These are phyloP conservation scores for Ips nitidus DNA, from an alignment of 1,140 invertebrate genomes.

Conservation along the genomic window DNA sequence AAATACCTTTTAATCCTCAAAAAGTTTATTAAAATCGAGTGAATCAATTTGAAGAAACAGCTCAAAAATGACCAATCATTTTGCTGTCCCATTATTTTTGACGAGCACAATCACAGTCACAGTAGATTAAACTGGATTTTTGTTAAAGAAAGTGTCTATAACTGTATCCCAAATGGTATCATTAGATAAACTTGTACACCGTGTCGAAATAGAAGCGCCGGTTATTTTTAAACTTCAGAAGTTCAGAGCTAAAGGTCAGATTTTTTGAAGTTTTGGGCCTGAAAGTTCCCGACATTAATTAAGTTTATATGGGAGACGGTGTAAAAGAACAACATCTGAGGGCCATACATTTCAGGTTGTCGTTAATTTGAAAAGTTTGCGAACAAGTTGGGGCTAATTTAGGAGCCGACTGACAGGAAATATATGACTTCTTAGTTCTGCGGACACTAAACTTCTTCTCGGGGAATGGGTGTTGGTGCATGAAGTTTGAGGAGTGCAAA, in stretches of 20 bases:
- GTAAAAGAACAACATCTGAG: not conserved
- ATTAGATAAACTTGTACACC: no score
- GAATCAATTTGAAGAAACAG: no score
- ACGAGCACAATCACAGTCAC: no score
- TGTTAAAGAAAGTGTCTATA: no score
- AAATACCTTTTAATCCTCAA: no score
- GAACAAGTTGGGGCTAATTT: not conserved
- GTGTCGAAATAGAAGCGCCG: no score
- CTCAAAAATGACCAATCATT: no score
- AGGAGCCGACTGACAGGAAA: not conserved
- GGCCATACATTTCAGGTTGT: not conserved
- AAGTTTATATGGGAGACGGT: not conserved
- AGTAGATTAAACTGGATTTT: no score
- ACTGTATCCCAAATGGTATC: no score
- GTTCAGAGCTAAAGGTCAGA: not conserved
- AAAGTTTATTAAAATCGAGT: no score
- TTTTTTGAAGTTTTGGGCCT: not conserved
- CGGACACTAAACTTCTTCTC: not conserved
- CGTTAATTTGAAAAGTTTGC: constrained; percentile 3
- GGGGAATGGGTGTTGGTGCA: not conserved
- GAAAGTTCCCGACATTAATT: not conserved
- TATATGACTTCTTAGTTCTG: not conserved
- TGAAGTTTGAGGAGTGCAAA: not conserved
- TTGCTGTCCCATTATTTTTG: no score
- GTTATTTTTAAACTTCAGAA: no score